Conservation (phyloP, 2,797 vertebrate species). For the Oreochromis mossambicus region DNA sequence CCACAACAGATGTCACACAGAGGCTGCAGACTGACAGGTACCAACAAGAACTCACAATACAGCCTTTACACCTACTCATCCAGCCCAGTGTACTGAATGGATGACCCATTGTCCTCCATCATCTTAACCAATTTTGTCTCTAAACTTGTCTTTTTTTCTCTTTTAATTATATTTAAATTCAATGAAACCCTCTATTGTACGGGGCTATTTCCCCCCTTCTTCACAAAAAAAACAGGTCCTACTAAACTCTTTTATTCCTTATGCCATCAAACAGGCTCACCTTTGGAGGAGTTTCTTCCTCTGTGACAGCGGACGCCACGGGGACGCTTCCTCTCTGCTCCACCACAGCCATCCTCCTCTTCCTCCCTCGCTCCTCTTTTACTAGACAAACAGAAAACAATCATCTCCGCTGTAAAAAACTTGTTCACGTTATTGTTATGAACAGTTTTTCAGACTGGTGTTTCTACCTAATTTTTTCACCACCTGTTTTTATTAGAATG, state of each 20-base stretch:
- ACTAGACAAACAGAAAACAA: not conserved
- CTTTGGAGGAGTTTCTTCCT: not conserved
- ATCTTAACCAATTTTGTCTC: not conserved
- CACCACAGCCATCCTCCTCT: slow-evolving; percentile 13
- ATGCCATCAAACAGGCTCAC: not conserved
- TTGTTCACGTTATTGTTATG: not conserved
- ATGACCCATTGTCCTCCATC: rapidly evolving
- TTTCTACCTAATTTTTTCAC: not conserved
- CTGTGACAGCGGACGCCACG: not conserved
- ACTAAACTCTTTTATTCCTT: rapidly evolving
- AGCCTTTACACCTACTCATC: not conserved
- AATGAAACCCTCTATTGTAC: not conserved
- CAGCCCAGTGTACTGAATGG: not conserved
- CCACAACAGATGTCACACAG: not conserved
- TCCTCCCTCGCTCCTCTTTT: not conserved
- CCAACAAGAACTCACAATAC: rapidly evolving
- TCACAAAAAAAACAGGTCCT: not conserved
- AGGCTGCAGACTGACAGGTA: not conserved
- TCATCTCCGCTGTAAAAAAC: not conserved
- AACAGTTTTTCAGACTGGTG: not conserved
- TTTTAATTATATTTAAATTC: not conserved
- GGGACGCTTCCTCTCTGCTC: not conserved
- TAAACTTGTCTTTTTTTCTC: not conserved
- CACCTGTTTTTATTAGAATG: not conserved
- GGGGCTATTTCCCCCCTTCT: not conserved